Base-by-base conservation (phyloP, 2,113 vertebrate species). In the Pelecanoides urinatrix region DNA sequence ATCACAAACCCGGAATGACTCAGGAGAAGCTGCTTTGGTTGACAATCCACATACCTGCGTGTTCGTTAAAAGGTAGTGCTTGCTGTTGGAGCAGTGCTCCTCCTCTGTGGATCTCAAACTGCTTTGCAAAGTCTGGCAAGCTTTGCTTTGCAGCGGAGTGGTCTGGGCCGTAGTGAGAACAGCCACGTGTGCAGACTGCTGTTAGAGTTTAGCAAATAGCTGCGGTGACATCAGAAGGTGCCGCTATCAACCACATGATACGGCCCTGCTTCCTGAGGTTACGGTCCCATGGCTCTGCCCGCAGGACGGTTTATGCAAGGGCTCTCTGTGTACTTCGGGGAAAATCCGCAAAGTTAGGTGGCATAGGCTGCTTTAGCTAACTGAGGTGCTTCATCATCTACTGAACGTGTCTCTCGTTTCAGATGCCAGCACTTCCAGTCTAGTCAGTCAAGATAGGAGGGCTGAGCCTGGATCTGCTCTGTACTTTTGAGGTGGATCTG, bases 21-120 rank as follows among this genome's bases (percentile, higher is more conserved):
- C 65, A 13, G 65, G 25, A 76, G 63, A 45, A 91, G 68, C 72
- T 85, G 81, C 80, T 44, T 23, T 40, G 49, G 5, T 32, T 62
- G 61, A n/a, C 45, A 15, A 3, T 38, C 52, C 27, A 0, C 59
- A 5, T 26, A 29, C 36, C 59, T 11, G 23, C 1, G 0, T 32
- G 47, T 34, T 44, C 8, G 1, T 11, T 90, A 15, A 42, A 58
- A 96, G 97, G 97, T 97, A 81, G 44, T 4, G 29, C 36, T 59
- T 36, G 65, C 66, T 49, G 38, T 34, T 19, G 44, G 68, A 34
- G 73, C 44, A 9, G 12, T 5, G 16, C 17, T 62, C 18, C 12
- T 44, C 70, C 62, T 29, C 38, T n/a, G 15, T 4, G 66, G 21
- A 19, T 86, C 56, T 50, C n/a, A 13, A 17, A 22, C 38, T 30